Base-by-base conservation (phyloP, 1,140 invertebrate genomes). In the Zaprionus lachaisei region DNA sequence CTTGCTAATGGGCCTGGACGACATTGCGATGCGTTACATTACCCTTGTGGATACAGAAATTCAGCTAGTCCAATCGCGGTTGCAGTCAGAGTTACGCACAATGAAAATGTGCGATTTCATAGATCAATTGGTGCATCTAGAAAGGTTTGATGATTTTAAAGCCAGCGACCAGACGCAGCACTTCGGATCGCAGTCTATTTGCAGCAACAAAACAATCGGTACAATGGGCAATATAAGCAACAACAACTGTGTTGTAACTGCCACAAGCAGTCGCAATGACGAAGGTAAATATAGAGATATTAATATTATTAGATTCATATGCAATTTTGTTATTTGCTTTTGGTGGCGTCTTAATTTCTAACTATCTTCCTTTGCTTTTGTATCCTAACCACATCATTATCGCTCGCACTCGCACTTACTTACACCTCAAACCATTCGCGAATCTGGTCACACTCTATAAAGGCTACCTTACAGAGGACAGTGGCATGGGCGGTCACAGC, bases 381-480 rank as follows among this genome's bases (percentile, higher is more conserved):
- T 31, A 55, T 38, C 20, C 34, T 62, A 63, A 69, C 72, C 34
- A 34, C 54, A n/a, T 58, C 44, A 57, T 47, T 17, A 20, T 22
- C 55, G 22, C 55, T 65, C n/a, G 34, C 82, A 71, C 75, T 65
- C 24, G 54, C 83, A 71, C 75, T 66, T 34, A 82, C 74, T 62
- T 55, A 63, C 72, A 55, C 70, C 54, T 77, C 61, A 49, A 56
- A 24, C 34, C 61, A 51, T 66, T 64, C 67, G 58, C 77, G 26
- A 26, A 56, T 60, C 69, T 56, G 69, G 58, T 72, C 56, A 89
- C 79, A 89, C 79, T 87, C 70, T 79, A 89, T 90, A 55, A 70
- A 92, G 92, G 92, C 73, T 93, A 93, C 91, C 85, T 93, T 93
- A 93, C 92, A 93, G 92, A 92, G 81, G 92, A 93, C 78, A 93